phyloP scores from a whole-genome alignment of 2,888 invertebrate species.

The Frankliniella intonsa region DNA sequence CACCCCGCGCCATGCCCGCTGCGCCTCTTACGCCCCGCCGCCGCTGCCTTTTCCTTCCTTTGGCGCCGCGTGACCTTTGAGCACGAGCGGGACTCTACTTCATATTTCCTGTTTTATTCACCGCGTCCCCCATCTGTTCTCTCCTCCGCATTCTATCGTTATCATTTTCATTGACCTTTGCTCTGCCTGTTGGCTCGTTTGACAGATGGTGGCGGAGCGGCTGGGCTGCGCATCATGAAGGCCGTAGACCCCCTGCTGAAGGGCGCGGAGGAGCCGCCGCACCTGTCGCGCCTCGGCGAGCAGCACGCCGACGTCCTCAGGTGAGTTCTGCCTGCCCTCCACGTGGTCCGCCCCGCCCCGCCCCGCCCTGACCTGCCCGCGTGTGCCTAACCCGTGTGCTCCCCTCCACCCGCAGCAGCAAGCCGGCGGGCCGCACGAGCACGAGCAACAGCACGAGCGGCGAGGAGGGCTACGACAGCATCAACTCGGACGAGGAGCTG shows the following conservation, averaged over 20 bases:
- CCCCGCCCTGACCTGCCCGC: too few relatives aligned
- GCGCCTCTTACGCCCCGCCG: too few relatives aligned
- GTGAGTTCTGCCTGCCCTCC: background rate
- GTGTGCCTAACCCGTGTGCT: too few relatives aligned
- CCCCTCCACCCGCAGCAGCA: too few relatives aligned
- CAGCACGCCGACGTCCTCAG: background rate
- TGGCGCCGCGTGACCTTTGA: background rate
- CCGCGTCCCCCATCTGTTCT: background rate
- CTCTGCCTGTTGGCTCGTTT: background rate
- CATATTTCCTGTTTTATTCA: background rate
- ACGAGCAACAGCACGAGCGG: slow-evolving; percentile 22
- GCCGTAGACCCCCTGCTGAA: background rate
- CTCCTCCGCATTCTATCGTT: background rate
- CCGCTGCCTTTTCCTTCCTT: background rate
- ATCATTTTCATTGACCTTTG: background rate
- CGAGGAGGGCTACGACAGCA: slow-evolving; percentile 25
- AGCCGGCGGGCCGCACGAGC: background rate
- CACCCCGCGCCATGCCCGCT: too few relatives aligned
- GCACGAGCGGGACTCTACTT: background rate
- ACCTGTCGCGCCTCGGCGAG: slow-evolving; percentile 1
- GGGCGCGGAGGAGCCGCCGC: background rate
- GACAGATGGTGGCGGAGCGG: slow-evolving; percentile 12
- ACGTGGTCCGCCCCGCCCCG: too few relatives aligned
- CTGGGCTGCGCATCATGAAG: background rate
- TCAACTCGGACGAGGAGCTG: slow-evolving; percentile 25